phyloP scores from a whole-genome alignment of 2,797 vertebrate species.

The Chromobotia macracanthus region DNA sequence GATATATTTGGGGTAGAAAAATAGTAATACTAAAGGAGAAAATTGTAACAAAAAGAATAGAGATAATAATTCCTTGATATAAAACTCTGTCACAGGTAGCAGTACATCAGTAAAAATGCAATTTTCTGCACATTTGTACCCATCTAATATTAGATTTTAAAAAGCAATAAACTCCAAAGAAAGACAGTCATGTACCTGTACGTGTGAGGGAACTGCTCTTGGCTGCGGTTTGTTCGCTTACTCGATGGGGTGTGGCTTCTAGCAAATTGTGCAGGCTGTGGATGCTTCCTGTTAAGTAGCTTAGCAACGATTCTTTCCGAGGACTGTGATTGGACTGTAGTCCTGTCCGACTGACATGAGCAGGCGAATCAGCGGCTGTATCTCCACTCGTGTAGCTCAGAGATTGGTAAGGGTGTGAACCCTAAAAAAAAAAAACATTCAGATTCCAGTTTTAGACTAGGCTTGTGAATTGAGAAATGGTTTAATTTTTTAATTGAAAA shows the following conservation, averaged over 20 bases:
- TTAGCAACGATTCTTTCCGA: constrained; percentile 93
- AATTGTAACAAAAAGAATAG: background rate
- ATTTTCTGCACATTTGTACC: background rate
- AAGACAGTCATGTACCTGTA: constrained; percentile 78
- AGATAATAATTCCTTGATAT: background rate
- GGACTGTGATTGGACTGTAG: constrained; percentile 89
- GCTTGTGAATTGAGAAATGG: background rate
- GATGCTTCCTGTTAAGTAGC: constrained; percentile 96
- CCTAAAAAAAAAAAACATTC: constrained; percentile 72
- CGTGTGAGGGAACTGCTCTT: constrained; percentile 92
- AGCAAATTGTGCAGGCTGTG: constrained; percentile 95
- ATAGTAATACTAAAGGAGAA: background rate
- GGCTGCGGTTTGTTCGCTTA: constrained; percentile 77
- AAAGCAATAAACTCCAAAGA: constrained; percentile 9
- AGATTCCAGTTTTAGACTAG: background rate
- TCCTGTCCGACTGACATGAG: constrained; percentile 84
- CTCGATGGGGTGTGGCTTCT: constrained; percentile 90
- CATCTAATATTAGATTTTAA: constrained; percentile 1
- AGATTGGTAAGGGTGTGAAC: constrained; percentile 96
- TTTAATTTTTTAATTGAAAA: background rate
- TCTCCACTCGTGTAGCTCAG: constrained; percentile 97
- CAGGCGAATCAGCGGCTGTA: constrained; percentile 94
- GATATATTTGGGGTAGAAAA: constrained; percentile 1
- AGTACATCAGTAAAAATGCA: background rate
- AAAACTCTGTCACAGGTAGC: background rate